Base-by-base conservation (phyloP, 2,888 invertebrate genomes). In the Ethmia dodecea region DNA sequence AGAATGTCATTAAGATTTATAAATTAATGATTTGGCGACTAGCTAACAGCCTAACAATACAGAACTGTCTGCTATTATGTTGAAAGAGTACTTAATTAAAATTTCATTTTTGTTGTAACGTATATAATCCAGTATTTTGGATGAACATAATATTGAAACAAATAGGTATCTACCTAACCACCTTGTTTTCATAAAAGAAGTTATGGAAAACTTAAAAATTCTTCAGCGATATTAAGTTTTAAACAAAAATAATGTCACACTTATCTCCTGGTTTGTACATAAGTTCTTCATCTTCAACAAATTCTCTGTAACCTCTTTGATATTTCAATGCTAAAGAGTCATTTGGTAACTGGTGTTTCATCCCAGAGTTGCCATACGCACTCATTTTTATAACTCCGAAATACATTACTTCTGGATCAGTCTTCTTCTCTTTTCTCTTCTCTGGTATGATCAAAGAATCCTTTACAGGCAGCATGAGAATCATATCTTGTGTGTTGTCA, bases 251-350 rank as follows among this genome's bases (percentile, higher is more conserved):
- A 8, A 78, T 46, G 43, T 81, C 75, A 42, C 56, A 41, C 4
- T 64, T 57, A 3, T 66, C 48, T 1, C 66, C 30, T 20, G 52
- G 47, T 38, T 63, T 57, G 46, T 78, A 81, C 9, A 48, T 51
- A 42, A 60, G 75, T 4, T 46, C 47, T 2, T 49, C 39, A 13
- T 32, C 40, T 9, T 35, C 39, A 6, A 41, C 33, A 38, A 55
- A 60, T 34, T 74, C 63, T 27, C 65, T 68, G 27, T 69, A 86
- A 0, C 86, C 86, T 40, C 74, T 83, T 37, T 86, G 83, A 44
- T 83, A 83, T 45, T 64, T 77, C 36, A 86, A 47, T 1, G 86
- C 86, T 2, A 83, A 55, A 4, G 86, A 84, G 49, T 84, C 62
- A 6, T 47, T 49, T 0, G 80, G 78, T 18, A 58, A 31, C 0